A percentile compares a stretch with the other conserved stretches of the same genome.
Evolutionary conservation across 2,797 vertebrate species (phyloP).

Genomic region (Anableps anableps): DNA sequence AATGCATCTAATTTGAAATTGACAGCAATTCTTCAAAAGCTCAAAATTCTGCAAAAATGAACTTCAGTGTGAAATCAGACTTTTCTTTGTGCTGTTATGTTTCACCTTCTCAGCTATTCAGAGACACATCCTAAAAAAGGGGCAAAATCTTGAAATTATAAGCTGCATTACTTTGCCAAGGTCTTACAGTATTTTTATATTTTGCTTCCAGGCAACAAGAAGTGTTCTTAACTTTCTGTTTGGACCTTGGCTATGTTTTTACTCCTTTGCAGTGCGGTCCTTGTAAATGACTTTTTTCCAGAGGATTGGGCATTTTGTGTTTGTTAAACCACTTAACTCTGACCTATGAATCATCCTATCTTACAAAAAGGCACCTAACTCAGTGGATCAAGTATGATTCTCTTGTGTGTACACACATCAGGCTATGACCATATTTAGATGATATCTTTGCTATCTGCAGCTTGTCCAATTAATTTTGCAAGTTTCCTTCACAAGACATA

Average conservation of each 20-base stretch:
- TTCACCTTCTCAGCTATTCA: not conserved
- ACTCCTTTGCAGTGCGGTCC: not conserved
- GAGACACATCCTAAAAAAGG: not conserved
- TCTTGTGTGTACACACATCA: not conserved
- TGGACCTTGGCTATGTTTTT: not conserved
- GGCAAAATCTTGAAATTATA: not conserved
- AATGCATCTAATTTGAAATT: no score
- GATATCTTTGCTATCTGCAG: not conserved
- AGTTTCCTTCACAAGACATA: not conserved
- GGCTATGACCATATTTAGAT: not conserved
- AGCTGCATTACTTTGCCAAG: not conserved
- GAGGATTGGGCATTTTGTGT: not conserved
- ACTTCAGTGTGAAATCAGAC: not conserved
- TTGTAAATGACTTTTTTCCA: not conserved
- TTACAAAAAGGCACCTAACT: not conserved
- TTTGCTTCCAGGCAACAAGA: not conserved
- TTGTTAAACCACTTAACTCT: conserved; percentile 3
- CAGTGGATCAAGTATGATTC: not conserved
- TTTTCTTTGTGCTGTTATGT: no score
- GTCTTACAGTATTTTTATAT: not conserved
- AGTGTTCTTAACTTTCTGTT: not conserved
- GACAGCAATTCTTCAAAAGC: not conserved
- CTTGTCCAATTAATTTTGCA: not conserved
- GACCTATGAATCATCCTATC: not conserved
- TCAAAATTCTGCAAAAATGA: not conserved